Conservation (phyloP, 2,113 vertebrate genomes). For the Formicarius rufipectus region DNA sequence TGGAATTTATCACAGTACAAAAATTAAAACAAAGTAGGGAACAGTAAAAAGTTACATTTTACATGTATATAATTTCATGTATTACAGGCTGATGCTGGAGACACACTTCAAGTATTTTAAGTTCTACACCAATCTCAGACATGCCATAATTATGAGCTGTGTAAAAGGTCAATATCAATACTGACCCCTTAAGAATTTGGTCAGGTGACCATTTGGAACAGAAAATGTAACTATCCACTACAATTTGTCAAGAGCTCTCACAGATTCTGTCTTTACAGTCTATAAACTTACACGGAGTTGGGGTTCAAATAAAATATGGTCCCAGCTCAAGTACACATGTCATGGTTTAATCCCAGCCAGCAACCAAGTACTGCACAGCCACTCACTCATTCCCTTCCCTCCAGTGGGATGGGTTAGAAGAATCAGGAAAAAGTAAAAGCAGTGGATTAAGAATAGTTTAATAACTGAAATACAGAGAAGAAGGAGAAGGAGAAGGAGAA, state of each 20-base stretch:
- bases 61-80: background rate
- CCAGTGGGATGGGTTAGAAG: background rate
- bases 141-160: background rate
- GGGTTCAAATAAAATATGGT: too few species aligned
- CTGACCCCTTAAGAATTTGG: background rate
- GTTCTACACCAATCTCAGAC: background rate
- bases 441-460: background rate
- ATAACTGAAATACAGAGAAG: accelerated
- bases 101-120: background rate
- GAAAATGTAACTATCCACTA: background rate
- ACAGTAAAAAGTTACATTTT: background rate
- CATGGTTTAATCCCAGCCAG: background rate
- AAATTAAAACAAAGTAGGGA: background rate
- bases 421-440: background rate
- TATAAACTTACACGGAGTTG: background rate
- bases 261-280: background rate
- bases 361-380: background rate
- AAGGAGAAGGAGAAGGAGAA: background rate
- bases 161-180: background rate
- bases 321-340: background rate
- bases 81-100: background rate
- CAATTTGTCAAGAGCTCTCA: background rate
- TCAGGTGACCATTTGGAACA: background rate
- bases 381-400: background rate
- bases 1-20: background rate